Base-by-base conservation (phyloP, 2,888 invertebrate genomes). In the Acleris holmiana region DNA sequence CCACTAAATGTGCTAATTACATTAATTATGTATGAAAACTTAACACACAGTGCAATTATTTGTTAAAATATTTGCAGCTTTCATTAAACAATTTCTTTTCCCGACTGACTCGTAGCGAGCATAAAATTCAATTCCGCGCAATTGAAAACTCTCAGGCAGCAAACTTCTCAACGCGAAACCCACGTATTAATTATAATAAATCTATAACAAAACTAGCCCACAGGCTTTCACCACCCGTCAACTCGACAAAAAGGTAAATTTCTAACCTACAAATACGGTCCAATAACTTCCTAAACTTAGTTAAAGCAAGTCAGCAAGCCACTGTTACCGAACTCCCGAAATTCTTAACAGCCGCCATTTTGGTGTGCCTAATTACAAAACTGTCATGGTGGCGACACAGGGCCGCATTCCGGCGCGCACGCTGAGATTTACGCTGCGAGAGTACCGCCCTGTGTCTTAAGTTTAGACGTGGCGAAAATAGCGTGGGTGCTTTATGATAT, bases 301-400 rank as follows among this genome's bases (percentile, higher is more conserved):
- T 48, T 54, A 65, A 49, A 54, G 64, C 64, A 65, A 65, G 64
- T 65, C 64, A 65, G 59, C 64, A 29, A n/a, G 35, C 51, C 19
- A 51, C 44, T 51, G 59, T 60, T 57, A 41, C 47, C 54, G 59
- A 55, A 61, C 54, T 54, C 58, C 25, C 25, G 49, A 44, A 54
- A 65, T 65, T 65, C 64, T 65, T 59, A 57, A 25, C 57, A 48
- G 44, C 64, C 47, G 53, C 64, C 64, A 65, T 65, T 54, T 54
- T 47, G 58, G 35, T 17, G 48, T 53, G 58, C 64, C 64, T 65
- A 65, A 65, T 65, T 65, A 65, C 64, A 29, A 59, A 65, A 65
- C 54, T 64, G 64, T 59, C 64, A 65, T 65, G 64, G 59, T 53
- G 58, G 41, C 64, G 64, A 59, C 64, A 19, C 53, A 58, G 63